phyloP scores from a whole-genome alignment of 2,888 invertebrate species.

The Ornithoptera priamus region DNA sequence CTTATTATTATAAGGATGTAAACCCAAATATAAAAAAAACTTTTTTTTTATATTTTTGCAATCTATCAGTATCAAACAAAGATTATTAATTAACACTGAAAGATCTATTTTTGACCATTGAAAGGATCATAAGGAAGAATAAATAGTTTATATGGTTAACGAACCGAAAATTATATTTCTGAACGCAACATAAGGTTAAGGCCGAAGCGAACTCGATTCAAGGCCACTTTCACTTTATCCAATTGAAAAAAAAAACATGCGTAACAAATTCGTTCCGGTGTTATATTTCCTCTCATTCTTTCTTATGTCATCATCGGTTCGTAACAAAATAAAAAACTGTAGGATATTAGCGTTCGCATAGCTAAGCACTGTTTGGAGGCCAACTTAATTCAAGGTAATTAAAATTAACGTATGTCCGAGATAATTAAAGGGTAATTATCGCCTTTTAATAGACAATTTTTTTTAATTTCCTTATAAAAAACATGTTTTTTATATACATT shows the following conservation, averaged over 20 bases:
- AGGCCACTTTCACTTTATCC: slow-evolving; percentile 27
- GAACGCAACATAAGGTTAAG: slow-evolving; percentile 3
- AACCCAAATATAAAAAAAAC: too few species aligned
- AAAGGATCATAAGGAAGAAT: neutral
- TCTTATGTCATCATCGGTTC: slow-evolving; percentile 7
- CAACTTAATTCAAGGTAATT: neutral
- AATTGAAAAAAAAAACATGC: slow-evolving; percentile 22
- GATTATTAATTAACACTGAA: too few species aligned
- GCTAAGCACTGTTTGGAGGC: slow-evolving; percentile 4
- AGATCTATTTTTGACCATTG: neutral
- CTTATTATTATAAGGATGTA: too few species aligned
- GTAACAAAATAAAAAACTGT: neutral
- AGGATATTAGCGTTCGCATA: neutral
- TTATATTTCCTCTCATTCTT: slow-evolving; percentile 13
- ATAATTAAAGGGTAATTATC: neutral
- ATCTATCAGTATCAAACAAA: neutral
- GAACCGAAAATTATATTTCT: slow-evolving; percentile 2
- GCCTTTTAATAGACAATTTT: neutral
- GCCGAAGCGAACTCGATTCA: slow-evolving; percentile 2
- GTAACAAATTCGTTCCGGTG: slow-evolving; percentile 4
- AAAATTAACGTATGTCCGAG: neutral
- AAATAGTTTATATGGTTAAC: slow-evolving; percentile 10
- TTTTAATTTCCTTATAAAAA: neutral
- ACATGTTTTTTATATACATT: neutral
- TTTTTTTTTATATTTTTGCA: neutral